A percentile compares a stretch with the other conserved stretches of the same genome.
These are phyloP conservation scores for Lagorchestes hirsutus DNA, from an alignment of 2,797 vertebrate species.

Conservation along the genomic window DNA sequence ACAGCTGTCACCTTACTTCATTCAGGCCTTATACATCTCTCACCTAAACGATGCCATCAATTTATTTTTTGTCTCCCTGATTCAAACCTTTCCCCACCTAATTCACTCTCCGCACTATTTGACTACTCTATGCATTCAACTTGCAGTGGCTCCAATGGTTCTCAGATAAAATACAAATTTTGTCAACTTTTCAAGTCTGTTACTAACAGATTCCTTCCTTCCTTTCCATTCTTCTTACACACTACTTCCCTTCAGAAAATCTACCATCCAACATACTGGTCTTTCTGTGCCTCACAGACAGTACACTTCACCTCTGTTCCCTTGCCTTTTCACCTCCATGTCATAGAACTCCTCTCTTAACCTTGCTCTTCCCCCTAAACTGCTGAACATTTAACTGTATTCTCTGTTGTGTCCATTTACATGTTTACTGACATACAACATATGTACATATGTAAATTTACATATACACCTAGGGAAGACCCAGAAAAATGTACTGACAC, in stretches of 20 bases:
- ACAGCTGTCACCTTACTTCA: background rate
- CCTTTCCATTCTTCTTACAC: background rate
- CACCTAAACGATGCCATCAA: background rate
- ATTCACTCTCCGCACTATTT: background rate
- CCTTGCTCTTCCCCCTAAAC: background rate
- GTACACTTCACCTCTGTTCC: background rate
- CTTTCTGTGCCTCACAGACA: background rate
- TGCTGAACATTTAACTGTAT: background rate
- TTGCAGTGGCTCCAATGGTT: background rate
- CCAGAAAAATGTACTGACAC: background rate
- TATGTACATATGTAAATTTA: background rate
- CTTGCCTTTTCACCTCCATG: background rate
- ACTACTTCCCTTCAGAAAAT: background rate
- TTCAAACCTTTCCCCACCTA: background rate
- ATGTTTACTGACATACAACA: background rate
- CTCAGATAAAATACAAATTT: background rate
- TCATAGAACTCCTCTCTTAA: background rate
- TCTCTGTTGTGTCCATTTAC: background rate
- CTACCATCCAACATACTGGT: background rate
- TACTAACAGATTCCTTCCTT: background rate
- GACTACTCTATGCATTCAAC: background rate
- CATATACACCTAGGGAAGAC: background rate
- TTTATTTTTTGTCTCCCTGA: background rate
- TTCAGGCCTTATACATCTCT: background rate
- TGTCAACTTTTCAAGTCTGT: background rate